Evolutionary conservation across 1,140 invertebrate genomes (phyloP), one percentile per base, ranked within the genome.

Genomic region (Dreissena polymorpha): DNA sequence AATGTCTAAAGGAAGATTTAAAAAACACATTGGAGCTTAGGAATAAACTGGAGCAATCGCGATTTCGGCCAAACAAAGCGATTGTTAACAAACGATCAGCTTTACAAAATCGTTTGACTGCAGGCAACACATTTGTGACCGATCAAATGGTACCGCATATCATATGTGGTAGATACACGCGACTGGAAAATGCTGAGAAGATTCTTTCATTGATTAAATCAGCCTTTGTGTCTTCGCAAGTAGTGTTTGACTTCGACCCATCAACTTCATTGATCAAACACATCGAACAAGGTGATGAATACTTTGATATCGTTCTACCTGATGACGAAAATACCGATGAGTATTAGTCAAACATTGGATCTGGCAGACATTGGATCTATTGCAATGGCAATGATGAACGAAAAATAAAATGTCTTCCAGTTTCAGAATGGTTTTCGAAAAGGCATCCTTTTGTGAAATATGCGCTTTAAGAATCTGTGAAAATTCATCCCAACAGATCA

Each of bases 241-340:
- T 64, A 53, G 73, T 76, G 16, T 29, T 76, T 63, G 73, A 76
- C 13, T 76, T 76, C 63, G 73, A 76, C 63, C 55, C 57, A n/a
- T 64, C 57, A 1, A 25, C 49, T 18, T 14, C n/a, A 29, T 57
- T 76, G 18, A 55, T 57, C 14, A 14, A 76, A 16, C 18, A 63
- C 10, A 23, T 76, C 21, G 73, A 76, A 65, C 25, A 50, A 21
- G n/a, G 51, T 14, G 55, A 39, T 5, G 39, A 39, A 39, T 39
- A 39, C 8, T 39, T 39, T 39, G 39, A 39, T 39, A 39, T 39
- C 8, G 3, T 39, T 39, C 39, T 39, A 39, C 39, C 39, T 39
- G 39, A 39, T 39, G 39, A 39, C 39, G 39, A 39, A 39, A 39
- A 39, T 39, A 2, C 39, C 39, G 39, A 39, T 39, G 2, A 39